phyloP scores from a whole-genome alignment of 2,888 invertebrate species.

The Dilophus febrilis region DNA sequence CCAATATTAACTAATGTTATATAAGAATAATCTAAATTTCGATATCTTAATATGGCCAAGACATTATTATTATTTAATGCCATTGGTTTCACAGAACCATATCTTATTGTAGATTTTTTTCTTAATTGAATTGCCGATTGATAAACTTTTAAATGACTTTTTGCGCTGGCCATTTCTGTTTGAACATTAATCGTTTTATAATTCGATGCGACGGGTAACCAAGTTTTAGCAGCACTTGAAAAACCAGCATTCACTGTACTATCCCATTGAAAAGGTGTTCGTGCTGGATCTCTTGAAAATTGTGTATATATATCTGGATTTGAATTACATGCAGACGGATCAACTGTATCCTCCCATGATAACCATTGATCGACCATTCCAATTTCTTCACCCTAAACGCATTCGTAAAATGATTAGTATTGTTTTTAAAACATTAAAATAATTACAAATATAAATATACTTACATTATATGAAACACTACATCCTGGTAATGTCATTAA shows the following conservation, averaged over 20 bases:
- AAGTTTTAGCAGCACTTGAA: constrained; percentile 21
- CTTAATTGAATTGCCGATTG: constrained; percentile 33
- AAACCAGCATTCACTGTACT: constrained; percentile 26
- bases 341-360: constrained; percentile 34
- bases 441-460: not conserved
- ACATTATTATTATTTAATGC: constrained; percentile 25
- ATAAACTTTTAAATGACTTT: constrained; percentile 41
- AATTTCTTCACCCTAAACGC: constrained; percentile 46
- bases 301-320: constrained; percentile 27
- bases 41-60: constrained; percentile 26
- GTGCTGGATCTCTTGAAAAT: constrained; percentile 35
- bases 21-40: constrained; percentile 16
- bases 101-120: constrained; percentile 22
- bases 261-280: constrained; percentile 49
- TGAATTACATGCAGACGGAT: constrained; percentile 35
- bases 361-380: constrained; percentile 40
- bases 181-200: constrained; percentile 21
- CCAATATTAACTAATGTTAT: constrained; percentile 33
- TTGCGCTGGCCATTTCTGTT: constrained; percentile 28
- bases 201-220: constrained; percentile 21
- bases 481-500: constrained; percentile 39
- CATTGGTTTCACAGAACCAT: constrained; percentile 26
- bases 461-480: constrained; percentile 36
- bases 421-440: constrained; percentile 10
- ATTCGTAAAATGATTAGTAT: constrained; percentile 15